A percentile compares a stretch with the other conserved stretches of the same genome.
Evolutionary conservation across 35 echinoderm and acorn worm species (phyloP).

Genomic region (Ophioderma brevispina): DNA sequence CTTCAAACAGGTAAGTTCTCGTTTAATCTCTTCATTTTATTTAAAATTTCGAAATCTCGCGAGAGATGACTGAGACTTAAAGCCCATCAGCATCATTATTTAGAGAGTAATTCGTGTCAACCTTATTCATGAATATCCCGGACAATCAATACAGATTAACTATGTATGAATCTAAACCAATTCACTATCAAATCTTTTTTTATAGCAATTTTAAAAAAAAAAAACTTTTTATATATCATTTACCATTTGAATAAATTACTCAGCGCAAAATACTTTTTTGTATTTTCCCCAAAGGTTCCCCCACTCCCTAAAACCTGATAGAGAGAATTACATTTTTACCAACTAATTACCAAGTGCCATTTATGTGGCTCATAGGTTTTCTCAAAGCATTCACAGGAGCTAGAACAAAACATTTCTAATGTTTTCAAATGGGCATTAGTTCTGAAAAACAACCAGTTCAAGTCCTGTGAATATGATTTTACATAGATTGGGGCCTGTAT

Average conservation of each 20-base stretch:
- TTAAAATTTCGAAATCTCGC: slow-evolving; percentile 26
- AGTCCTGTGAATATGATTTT: no score
- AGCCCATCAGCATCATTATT: background rate
- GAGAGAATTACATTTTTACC: no score
- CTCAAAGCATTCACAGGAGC: background rate
- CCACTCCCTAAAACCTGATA: no score
- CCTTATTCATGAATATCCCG: background rate
- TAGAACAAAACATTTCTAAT: background rate
- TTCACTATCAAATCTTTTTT: background rate
- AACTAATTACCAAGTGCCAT: no score
- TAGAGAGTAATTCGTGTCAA: background rate
- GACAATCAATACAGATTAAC: background rate
- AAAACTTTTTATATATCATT: background rate
- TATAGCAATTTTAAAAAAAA: background rate
- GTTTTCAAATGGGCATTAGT: background rate
- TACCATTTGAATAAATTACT: background rate
- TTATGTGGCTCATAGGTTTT: no score
- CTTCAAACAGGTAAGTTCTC: no score
- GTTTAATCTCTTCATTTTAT: no score
- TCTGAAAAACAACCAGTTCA: no score
- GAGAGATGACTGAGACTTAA: slow-evolving; percentile 4
- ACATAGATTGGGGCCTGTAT: no score
- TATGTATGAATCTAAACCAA: background rate
- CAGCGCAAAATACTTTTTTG: background rate
- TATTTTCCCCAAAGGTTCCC: background rate